Conservation (phyloP, 2,888 invertebrate species). For the Aspidapion aeneum region DNA sequence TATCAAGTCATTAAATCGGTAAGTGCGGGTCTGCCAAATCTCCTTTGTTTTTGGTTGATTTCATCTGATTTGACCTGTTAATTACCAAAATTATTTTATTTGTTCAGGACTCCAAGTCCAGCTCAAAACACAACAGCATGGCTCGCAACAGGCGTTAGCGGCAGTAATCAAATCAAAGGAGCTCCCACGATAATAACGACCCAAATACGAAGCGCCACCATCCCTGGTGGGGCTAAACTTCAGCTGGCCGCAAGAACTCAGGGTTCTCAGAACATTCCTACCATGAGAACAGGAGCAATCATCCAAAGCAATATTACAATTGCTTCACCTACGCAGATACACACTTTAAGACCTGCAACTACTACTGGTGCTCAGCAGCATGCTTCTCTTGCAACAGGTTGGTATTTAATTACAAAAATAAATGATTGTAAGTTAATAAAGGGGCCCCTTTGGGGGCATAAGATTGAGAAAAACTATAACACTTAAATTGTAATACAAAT, state of each 20-base stretch:
- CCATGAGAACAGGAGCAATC: slow-evolving; percentile 44
- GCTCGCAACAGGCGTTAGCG: slow-evolving; percentile 42
- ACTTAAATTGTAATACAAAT: no score
- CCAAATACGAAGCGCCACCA: slow-evolving; percentile 42
- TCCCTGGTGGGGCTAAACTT: slow-evolving; percentile 37
- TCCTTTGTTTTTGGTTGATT: no score
- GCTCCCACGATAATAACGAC: slow-evolving; percentile 45
- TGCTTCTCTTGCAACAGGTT: no score
- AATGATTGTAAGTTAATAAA: no score
- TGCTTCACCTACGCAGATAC: slow-evolving; percentile 31
- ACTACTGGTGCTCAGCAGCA: slow-evolving; percentile 25
- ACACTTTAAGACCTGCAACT: slow-evolving; percentile 43
- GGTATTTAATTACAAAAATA: no score
- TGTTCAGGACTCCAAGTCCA: slow-evolving; percentile 43
- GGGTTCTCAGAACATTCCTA: slow-evolving; percentile 37
- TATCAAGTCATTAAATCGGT: no score
- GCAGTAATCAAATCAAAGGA: slow-evolving; percentile 45
- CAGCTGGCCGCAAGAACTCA: slow-evolving; percentile 43
- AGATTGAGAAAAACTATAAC: no score
- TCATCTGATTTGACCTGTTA: no score
- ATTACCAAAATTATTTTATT: no score
- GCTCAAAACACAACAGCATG: slow-evolving; percentile 45
- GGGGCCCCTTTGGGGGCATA: no score
- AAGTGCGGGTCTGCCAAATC: no score
- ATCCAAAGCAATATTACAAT: slow-evolving; percentile 46